Evolutionary conservation across 1,140 invertebrate species (phyloP).

Genomic region (Plutomurus gul): DNA sequence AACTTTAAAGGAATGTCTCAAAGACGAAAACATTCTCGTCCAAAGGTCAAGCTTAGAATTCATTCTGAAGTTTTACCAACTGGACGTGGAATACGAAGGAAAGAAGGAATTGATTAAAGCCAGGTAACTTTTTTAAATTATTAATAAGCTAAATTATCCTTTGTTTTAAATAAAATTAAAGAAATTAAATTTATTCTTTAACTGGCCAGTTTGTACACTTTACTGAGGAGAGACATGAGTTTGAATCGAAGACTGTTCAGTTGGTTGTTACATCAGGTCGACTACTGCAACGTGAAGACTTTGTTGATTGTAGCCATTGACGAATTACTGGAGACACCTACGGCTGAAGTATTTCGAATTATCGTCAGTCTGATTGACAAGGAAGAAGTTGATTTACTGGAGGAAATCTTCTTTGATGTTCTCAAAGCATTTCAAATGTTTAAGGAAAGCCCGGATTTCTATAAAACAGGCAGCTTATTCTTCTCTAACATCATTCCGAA

Average conservation of each 20-base stretch:
- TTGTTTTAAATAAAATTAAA: too few relatives aligned
- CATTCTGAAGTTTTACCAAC: constrained; percentile 80
- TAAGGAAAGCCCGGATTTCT: not conserved
- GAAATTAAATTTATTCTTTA: too few relatives aligned
- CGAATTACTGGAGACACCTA: not conserved
- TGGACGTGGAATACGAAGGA: constrained; percentile 73
- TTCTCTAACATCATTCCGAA: not conserved
- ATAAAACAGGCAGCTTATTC: not conserved
- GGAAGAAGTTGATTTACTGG: constrained; percentile 84
- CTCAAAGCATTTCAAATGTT: constrained; percentile 65
- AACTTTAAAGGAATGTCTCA: constrained; percentile 69
- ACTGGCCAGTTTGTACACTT: constrained; percentile 75
- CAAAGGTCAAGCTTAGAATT: constrained; percentile 87
- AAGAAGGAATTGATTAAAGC: constrained; percentile 77
- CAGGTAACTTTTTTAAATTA: too few relatives aligned
- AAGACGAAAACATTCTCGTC: constrained; percentile 81
- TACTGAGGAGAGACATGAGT: constrained; percentile 88
- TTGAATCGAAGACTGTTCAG: constrained; percentile 83
- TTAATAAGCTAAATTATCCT: too few relatives aligned
- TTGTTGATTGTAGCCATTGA: not conserved
- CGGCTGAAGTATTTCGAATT: constrained; percentile 69
- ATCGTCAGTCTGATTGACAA: constrained; percentile 87
- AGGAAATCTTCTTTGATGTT: constrained; percentile 83
- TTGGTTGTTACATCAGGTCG: constrained; percentile 73
- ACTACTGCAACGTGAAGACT: not conserved